phyloP scores from a whole-genome alignment of 1,140 invertebrate species.

The Ceratina calcarata region DNA sequence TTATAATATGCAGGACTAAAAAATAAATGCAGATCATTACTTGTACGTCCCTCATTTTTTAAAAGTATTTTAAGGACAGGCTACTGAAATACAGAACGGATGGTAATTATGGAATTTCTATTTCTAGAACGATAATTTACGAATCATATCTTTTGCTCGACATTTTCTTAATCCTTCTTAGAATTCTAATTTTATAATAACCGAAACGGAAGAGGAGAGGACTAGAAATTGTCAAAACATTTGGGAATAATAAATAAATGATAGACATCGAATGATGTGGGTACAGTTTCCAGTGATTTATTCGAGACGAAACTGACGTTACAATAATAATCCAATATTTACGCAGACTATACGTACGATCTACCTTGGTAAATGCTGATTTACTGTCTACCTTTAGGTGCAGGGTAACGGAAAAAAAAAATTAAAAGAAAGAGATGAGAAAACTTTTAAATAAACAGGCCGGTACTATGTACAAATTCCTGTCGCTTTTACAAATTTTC shows the following conservation, averaged over 20 bases:
- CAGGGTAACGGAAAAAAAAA: conserved; percentile 32
- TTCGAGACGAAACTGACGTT: conserved; percentile 54
- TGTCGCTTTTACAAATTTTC: conserved; percentile 24
- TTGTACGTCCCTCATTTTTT: too few relatives aligned
- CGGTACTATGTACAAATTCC: conserved; percentile 25
- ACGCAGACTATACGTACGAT: conserved; percentile 57
- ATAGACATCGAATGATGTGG: conserved; percentile 4
- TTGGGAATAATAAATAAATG: not conserved
- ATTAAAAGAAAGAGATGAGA: not conserved
- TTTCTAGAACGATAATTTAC: too few relatives aligned
- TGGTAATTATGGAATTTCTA: too few relatives aligned
- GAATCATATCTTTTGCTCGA: too few relatives aligned
- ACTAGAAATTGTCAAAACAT: too few relatives aligned
- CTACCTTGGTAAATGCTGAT: conserved; percentile 65
- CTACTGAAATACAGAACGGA: too few relatives aligned
- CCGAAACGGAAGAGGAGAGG: too few relatives aligned
- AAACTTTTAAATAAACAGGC: conserved; percentile 65
- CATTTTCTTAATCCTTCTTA: too few relatives aligned
- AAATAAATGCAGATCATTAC: too few relatives aligned
- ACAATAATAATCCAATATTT: conserved; percentile 56
- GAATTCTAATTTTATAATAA: too few relatives aligned
- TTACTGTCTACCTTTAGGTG: conserved; percentile 57
- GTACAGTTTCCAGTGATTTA: conserved; percentile 57
- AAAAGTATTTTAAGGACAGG: too few relatives aligned
- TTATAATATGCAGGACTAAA: too few relatives aligned